Evolutionary conservation across 2,113 vertebrate species (phyloP), one percentile per base, ranked within the genome.

Genomic region (Chaetodon auriga): DNA sequence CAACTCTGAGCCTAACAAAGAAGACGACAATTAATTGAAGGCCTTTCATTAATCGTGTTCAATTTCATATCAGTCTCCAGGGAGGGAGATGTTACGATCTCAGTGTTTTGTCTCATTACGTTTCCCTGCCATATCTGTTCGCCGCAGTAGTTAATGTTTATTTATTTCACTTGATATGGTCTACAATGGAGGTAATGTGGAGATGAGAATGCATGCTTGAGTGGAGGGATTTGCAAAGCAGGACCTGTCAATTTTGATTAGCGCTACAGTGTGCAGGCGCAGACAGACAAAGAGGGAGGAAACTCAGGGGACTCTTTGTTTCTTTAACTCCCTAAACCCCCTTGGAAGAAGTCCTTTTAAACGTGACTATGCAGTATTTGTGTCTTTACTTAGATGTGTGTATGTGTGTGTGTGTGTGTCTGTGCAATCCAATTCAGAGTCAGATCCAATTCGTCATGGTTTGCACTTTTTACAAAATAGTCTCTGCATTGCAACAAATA

Each of bases 191-290:
- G 81, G 81, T 88, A 80, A 90, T 81, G 83, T 75, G 86, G 62
- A 90, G 89, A 91, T 83, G 84, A 85, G 82, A 89, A 85, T 69
- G 75, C 82, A 87, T 66, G 86, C 80, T 72, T 75, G 71, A 93
- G 71, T 82, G 82, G 78, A 92, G 71, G 57, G 76, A 88, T 87
- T 83, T 82, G 78, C 72, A 76, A 90, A 91, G 88, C 55, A 66
- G 35, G 57, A 85, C 72, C 85, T 90, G 92, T 87, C 88, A 91
- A 83, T 85, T 91, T 51, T 85, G 88, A 93, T 93, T 91, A 94
- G 66, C 35, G 70, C 81, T 48, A 38, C 43, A 41, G 65, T 1
- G 55, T 54, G 48, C 30, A 62, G 80, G 68, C n/a, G 48, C 55
- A 62, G 23, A 45, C 53, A 79, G 63, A 77, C 58, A 75, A 75